Evolutionary conservation across 2,113 vertebrate genomes (phyloP).

Genomic region (Noturus placidus): DNA sequence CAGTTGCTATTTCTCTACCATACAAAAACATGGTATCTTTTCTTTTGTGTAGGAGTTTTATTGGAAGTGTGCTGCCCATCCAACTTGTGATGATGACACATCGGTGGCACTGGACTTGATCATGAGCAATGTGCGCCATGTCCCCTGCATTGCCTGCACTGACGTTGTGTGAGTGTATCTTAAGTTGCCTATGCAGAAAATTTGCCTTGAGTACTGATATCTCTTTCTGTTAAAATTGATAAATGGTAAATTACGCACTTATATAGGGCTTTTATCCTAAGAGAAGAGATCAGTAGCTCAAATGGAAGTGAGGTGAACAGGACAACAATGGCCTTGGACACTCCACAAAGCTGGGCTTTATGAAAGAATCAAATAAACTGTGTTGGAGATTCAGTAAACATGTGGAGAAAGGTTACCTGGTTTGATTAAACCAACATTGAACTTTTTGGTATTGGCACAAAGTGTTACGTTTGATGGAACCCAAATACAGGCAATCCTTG

Average conservation of each 20-base stretch:
- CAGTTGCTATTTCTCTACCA: neutral
- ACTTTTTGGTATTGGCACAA: neutral
- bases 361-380: neutral
- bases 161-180: slow-evolving; percentile 74
- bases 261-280: too few relatives aligned
- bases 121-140: slow-evolving; percentile 72
- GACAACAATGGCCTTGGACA: neutral
- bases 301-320: neutral
- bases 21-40: neutral
- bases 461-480: neutral
- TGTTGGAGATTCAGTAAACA: neutral
- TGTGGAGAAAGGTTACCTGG: neutral
- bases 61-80: slow-evolving; percentile 84
- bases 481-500: neutral
- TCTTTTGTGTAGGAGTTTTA: slow-evolving; percentile 80
- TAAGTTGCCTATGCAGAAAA: neutral
- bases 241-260: too few relatives aligned
- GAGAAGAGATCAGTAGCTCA: neutral
- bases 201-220: too few relatives aligned
- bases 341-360: neutral
- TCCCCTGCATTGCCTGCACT: slow-evolving; percentile 81
- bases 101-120: slow-evolving; percentile 81
- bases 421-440: neutral
- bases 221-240: neutral
- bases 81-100: slow-evolving; percentile 78